Percentiles rank a stretch among this genome's conserved stretches.
phyloP scores from a whole-genome alignment of 2,113 vertebrate genomes.

The Malurus melanocephalus region DNA sequence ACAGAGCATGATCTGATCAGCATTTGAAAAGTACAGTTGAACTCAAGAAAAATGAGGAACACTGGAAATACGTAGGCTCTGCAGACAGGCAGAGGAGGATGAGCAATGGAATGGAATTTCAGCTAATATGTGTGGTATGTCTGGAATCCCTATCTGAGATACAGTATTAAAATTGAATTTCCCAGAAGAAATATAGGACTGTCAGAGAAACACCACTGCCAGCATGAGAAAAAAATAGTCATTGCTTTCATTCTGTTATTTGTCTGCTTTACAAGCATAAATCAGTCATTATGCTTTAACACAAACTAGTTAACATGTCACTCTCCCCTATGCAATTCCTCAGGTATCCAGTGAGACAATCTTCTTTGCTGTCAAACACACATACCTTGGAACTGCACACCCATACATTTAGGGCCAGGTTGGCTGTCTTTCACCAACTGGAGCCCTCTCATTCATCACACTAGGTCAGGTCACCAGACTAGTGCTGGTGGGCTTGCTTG shows the following conservation, averaged over 20 bases:
- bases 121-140: constrained; percentile 23
- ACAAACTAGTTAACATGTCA: constrained; percentile 4
- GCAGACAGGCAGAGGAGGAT: constrained; percentile 8
- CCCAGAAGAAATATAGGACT: constrained; percentile 40
- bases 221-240: constrained; percentile 34
- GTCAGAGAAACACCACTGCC: constrained; percentile 13
- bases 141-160: not conserved
- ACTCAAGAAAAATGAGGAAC: constrained; percentile 14
- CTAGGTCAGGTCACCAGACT: not conserved
- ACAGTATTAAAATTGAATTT: constrained; percentile 36
- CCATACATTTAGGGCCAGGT: not conserved
- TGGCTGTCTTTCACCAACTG: not conserved
- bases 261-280: constrained; percentile 41
- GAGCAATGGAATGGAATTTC: constrained; percentile 17
- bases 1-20: constrained; percentile 4
- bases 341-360: constrained; percentile 14
- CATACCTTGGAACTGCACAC: not conserved
- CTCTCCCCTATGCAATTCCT: constrained; percentile 5
- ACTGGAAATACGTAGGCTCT: not conserved
- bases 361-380: not conserved
- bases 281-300: constrained; percentile 33
- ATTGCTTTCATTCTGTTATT: constrained; percentile 31
- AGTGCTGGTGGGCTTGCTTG: not conserved
- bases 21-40: not conserved
- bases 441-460: not conserved